Base-by-base conservation (phyloP, 2,888 invertebrate genomes). In the Protodeltote pygarga region DNA sequence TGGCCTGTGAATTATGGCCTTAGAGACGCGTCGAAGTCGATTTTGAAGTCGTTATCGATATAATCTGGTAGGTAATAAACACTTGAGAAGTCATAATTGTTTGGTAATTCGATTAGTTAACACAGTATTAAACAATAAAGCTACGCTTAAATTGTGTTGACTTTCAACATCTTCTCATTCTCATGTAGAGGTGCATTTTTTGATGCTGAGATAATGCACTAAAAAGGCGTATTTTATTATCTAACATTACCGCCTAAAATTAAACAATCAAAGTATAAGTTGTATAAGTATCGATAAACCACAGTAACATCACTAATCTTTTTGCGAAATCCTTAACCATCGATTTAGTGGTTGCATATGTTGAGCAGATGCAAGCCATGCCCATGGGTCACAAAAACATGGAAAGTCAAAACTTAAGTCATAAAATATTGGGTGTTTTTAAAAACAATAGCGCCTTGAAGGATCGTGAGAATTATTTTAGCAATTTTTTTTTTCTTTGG, bases 321-420 rank as follows among this genome's bases (percentile, higher is more conserved):
- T 84, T 87, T 80, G 88, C 86, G 61, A 85, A 81, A 70, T 79
- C 60, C 75, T 79, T 74, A 82, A 80, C 82, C 75, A 81, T 81
- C 80, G 78, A 75, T 72, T 83, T 79, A 79, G 77, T 75, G 81
- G 81, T 74, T 81, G 82, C 90, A 91, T 77, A 75, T 90, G 90
- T 77, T 65, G 66, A 75, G 68, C 90, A 90, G 88, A 89, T 91
- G 90, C 79, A 83, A 69, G 59, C 64, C 53, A 58, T 71, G 65
- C 73, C 77, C 75, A 71, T 62, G 73, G 74, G 57, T 60, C 74
- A 71, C 62, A 71, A 82, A 78, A 73, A 75, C 75, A 73, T 73
- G 75, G 70, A 68, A 69, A 69, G 13, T 73, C 65, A 68, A 73
- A 65, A 68, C 74, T 75, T 64, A 73, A 77, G 21, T 71, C 74